These are phyloP conservation scores for Cephus rjabovi DNA, from an alignment of 2,888 invertebrate genomes.

Conservation along the genomic window DNA sequence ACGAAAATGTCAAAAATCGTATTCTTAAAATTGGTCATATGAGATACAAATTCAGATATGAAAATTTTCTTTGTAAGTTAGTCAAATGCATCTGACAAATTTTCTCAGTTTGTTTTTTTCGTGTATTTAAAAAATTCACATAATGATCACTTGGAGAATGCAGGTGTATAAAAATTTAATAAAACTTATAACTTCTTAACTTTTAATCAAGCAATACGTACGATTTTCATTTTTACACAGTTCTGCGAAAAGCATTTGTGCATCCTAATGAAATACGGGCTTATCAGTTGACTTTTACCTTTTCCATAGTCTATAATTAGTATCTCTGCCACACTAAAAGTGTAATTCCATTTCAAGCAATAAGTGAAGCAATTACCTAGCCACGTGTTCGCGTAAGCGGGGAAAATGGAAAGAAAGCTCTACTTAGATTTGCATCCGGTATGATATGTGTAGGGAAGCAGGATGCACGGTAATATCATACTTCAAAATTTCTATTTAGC, in stretches of 20 bases:
- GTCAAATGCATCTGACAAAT: background rate
- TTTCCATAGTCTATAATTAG: background rate
- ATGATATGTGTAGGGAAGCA: background rate
- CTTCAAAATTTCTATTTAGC: conserved; percentile 58
- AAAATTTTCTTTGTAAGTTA: background rate
- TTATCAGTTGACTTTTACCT: background rate
- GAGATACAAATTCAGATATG: too few relatives aligned
- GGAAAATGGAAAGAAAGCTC: background rate
- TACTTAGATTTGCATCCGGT: conserved; percentile 16
- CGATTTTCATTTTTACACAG: background rate
- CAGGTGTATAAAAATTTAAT: background rate
- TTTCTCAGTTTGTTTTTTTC: too few relatives aligned
- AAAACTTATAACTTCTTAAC: too few relatives aligned
- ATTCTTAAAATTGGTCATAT: background rate
- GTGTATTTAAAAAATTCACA: background rate
- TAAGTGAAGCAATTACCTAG: background rate
- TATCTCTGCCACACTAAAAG: background rate
- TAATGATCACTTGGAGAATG: background rate
- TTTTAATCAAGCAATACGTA: too few relatives aligned
- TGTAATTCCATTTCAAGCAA: background rate
- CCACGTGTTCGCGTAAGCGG: background rate
- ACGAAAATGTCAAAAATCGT: background rate
- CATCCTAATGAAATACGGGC: background rate
- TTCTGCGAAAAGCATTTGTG: background rate
- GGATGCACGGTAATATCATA: conserved; percentile 41